phyloP scores from a whole-genome alignment of 1,140 invertebrate species.

The Drosophila subobscura region DNA sequence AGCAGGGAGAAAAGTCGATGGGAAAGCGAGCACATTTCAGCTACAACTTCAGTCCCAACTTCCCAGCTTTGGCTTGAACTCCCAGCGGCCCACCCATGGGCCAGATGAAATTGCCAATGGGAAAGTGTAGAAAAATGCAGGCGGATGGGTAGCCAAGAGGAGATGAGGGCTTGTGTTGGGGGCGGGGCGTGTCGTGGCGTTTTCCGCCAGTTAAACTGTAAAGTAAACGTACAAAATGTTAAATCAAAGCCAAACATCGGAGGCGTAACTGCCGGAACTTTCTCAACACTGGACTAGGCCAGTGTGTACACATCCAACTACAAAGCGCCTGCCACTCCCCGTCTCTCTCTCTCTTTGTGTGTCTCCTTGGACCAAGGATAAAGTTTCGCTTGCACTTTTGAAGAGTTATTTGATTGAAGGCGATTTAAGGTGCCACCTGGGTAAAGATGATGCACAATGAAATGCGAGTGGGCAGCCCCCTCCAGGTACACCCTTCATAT shows the following conservation, averaged over 20 bases:
- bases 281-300: slow-evolving; percentile 7
- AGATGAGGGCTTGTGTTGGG: neutral
- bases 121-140: slow-evolving; percentile 75
- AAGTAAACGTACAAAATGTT: slow-evolving; percentile 82
- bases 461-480: too few relatives aligned
- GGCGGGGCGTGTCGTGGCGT: slow-evolving; percentile 61
- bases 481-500: too few relatives aligned
- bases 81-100: slow-evolving; percentile 57
- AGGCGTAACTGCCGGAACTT: slow-evolving; percentile 57
- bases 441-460: slow-evolving; percentile 9
- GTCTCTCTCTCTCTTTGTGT: neutral
- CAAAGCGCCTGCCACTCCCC: neutral
- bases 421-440: slow-evolving; percentile 9
- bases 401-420: slow-evolving; percentile 25
- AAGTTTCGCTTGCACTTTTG: slow-evolving; percentile 45
- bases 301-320: neutral
- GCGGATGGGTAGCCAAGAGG: slow-evolving; percentile 2
- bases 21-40: slow-evolving; percentile 60
- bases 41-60: neutral
- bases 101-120: slow-evolving; percentile 79
- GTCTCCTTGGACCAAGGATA: neutral
- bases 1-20: slow-evolving; percentile 21
- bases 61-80: slow-evolving; percentile 69
- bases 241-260: slow-evolving; percentile 81
- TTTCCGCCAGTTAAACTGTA: slow-evolving; percentile 73